A percentile compares a stretch with the other conserved stretches of the same genome.
Evolutionary conservation across 2,113 vertebrate species (phyloP).

Genomic region (Lophochroa leadbeateri): DNA sequence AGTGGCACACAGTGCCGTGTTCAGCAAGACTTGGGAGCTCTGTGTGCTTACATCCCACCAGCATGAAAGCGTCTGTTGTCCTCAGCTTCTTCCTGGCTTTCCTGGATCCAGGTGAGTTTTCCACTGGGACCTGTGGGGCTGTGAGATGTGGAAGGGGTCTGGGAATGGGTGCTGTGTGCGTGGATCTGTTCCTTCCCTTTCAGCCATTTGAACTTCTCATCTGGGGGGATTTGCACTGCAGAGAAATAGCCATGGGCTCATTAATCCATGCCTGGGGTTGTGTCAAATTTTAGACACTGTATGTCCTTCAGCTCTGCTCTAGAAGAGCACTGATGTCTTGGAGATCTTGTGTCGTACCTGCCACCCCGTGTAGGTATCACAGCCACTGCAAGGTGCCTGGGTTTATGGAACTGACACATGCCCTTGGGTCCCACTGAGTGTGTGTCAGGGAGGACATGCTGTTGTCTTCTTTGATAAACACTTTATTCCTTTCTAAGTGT

Average conservation of each 20-base stretch:
- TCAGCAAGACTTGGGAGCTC: background rate
- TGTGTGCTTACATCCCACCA: background rate
- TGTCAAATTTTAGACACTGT: background rate
- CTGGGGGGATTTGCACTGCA: rapidly evolving
- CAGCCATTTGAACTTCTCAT: background rate
- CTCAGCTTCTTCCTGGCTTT: conserved; percentile 24
- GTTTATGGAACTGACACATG: background rate
- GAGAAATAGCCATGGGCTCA: rapidly evolving
- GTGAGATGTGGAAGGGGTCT: background rate
- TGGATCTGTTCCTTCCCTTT: rapidly evolving
- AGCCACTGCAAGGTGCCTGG: background rate
- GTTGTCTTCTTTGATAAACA: background rate
- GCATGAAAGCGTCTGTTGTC: background rate
- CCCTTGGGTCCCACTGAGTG: background rate
- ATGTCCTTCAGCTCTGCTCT: background rate
- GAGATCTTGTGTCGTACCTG: background rate
- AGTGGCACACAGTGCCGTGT: background rate
- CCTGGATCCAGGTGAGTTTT: conserved; percentile 29
- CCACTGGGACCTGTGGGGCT: rapidly evolving
- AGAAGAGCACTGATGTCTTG: background rate
- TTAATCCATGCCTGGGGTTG: background rate
- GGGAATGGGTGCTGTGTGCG: rapidly evolving
- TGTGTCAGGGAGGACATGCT: background rate
- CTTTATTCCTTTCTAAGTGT: background rate
- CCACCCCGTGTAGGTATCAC: background rate